These are phyloP conservation scores for Ibycter americanus DNA, from an alignment of 2,797 vertebrate genomes.

Conservation along the genomic window DNA sequence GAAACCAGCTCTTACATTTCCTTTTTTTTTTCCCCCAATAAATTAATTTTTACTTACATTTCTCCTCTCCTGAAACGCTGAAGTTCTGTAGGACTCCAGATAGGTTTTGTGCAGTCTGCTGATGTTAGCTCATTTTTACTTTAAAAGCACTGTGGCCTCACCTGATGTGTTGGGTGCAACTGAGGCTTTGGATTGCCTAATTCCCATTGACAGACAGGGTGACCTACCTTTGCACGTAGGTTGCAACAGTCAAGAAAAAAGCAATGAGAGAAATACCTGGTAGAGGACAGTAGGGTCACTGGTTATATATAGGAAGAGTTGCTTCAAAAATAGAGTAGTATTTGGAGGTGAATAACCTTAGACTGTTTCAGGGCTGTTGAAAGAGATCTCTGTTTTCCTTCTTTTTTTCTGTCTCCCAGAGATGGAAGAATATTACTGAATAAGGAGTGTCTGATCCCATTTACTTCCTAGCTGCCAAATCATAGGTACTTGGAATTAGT, in stretches of 20 bases:
- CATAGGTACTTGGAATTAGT: neutral
- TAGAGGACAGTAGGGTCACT: neutral
- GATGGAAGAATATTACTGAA: neutral
- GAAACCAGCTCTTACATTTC: neutral
- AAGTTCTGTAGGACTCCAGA: neutral
- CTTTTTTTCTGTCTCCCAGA: neutral
- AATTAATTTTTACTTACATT: neutral
- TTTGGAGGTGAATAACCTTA: neutral
- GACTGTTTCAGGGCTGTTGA: conserved; percentile 11
- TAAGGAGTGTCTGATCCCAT: neutral
- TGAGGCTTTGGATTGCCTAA: neutral
- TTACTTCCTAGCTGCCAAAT: neutral
- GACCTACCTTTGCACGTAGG: neutral
- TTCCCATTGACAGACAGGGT: neutral
- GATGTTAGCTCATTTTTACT: neutral
- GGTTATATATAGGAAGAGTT: conserved; percentile 19
- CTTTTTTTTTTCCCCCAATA: no score
- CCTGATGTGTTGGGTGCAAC: neutral
- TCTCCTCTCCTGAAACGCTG: neutral
- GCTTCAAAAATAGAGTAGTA: conserved; percentile 33
- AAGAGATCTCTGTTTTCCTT: neutral
- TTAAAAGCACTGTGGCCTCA: neutral
- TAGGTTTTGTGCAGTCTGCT: neutral
- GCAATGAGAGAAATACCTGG: conserved; percentile 1
- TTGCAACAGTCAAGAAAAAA: neutral